phyloP scores from a whole-genome alignment of 2,888 invertebrate genomes.

The Leptopilina myrica region DNA sequence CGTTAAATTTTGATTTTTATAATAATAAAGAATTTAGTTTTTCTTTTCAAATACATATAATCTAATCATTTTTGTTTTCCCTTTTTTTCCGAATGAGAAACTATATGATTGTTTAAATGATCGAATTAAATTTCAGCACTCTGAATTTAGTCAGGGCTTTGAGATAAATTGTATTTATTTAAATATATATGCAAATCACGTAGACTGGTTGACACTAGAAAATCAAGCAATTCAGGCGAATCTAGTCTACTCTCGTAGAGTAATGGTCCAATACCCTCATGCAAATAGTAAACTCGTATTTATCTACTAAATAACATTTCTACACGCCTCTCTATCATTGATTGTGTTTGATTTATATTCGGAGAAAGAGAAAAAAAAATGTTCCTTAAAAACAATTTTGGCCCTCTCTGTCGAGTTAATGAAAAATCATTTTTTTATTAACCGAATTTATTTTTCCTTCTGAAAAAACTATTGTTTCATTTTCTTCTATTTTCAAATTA shows the following conservation, averaged over 20 bases:
- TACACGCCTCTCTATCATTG: background rate
- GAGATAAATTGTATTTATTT: background rate
- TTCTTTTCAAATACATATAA: no score
- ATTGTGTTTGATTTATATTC: conserved; percentile 1
- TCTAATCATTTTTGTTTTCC: no score
- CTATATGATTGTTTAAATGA: background rate
- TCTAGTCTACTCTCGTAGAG: conserved; percentile 33
- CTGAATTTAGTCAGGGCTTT: background rate
- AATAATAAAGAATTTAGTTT: no score
- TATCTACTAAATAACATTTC: conserved; percentile 22
- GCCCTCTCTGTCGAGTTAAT: no score
- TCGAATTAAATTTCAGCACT: background rate
- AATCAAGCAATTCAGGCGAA: conserved; percentile 32
- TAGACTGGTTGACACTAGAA: conserved; percentile 33
- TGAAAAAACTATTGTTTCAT: no score
- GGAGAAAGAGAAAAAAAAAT: background rate
- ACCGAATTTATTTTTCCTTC: no score
- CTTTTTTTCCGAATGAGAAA: background rate
- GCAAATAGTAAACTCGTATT: conserved; percentile 28
- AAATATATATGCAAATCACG: conserved; percentile 20
- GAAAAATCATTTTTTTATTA: no score
- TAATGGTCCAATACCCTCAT: conserved; percentile 17
- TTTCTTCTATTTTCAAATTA: no score
- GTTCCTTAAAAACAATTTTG: background rate
- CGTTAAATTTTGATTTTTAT: no score